Evolutionary conservation across 1,140 invertebrate genomes (phyloP), one percentile per base, ranked within the genome.

Genomic region (Proales similis): DNA sequence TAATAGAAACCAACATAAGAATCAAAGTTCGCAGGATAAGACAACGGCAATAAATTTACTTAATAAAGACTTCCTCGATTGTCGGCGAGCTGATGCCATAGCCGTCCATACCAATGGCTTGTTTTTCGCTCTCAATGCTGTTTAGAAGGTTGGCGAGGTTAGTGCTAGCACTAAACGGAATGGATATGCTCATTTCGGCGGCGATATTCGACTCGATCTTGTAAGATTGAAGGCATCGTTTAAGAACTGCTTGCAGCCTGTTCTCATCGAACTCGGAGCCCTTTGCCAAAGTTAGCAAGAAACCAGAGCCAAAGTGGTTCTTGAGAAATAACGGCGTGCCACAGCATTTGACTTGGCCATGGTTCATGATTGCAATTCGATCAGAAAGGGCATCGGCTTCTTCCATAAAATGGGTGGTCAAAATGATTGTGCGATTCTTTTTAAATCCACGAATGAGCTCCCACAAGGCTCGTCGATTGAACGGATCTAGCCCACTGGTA

Each of bases 401-500:
- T 66, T 82, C 80, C 80, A 82, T 81, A 66, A 81, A 79, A 69
- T 85, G 84, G 1, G 84, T 85, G 0, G 82, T 83, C 36, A 85
- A 71, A 32, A 85, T 79, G 42, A 85, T 82, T 3, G 83, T 84
- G 3, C 83, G 74, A 32, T 73, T 78, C 47, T 68, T 63, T 78
- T 82, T 75, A 0, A 76, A 69, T 64, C 70, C 72, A 67, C 77
- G 69, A 53, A 73, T 68, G 36, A 75, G 67, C 70, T 94, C 86
- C 92, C 92, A 96, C 5, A 90, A 83, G 45, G 84, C 82, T 60
- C 90, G 77, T 61, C 91, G 79, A 0, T 90, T 88, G 66, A 88
- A 83, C 2, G 92, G 90, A 79, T 98, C 93, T 19, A 61, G 19
- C 12, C 57, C 57, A 12, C 32, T 38, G 26, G 57, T 61, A 33